Conservation (phyloP, 2,113 vertebrate species). For the Machaerirhynchus nigripectus region DNA sequence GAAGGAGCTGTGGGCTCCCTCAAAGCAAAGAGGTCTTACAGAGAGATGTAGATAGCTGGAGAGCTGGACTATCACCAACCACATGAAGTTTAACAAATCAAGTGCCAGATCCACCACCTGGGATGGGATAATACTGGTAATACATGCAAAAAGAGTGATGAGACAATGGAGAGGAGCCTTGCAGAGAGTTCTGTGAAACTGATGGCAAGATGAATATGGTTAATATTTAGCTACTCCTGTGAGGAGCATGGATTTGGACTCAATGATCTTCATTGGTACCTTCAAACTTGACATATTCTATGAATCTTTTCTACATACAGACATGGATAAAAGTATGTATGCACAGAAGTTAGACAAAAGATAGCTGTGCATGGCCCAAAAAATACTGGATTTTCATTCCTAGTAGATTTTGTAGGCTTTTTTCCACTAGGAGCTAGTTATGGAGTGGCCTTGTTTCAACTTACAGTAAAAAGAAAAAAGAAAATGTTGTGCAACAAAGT, state of each 20-base stretch:
- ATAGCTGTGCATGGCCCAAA: neutral
- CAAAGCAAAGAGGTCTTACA: neutral
- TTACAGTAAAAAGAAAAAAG: neutral
- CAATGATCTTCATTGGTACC: neutral
- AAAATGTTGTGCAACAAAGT: neutral
- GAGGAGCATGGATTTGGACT: neutral
- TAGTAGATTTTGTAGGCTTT: neutral
- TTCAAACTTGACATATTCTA: neutral
- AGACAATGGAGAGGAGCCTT: neutral
- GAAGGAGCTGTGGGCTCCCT: neutral
- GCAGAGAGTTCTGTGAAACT: neutral
- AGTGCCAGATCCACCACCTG: fast-evolving
- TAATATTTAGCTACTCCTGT: neutral
- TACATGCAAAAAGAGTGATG: fast-evolving
- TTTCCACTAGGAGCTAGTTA: neutral
- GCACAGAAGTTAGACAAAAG: neutral
- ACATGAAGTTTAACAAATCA: neutral
- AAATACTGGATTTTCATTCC: neutral
- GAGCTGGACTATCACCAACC: neutral
- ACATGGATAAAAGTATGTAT: neutral
- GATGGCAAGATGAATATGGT: neutral
- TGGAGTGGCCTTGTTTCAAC: neutral
- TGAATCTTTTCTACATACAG: neutral
- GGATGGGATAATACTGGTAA: neutral
- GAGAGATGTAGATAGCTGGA: neutral